These are phyloP conservation scores for Stomatorhinus ivindoensis DNA, from an alignment of 2,113 vertebrate species.

Conservation along the genomic window DNA sequence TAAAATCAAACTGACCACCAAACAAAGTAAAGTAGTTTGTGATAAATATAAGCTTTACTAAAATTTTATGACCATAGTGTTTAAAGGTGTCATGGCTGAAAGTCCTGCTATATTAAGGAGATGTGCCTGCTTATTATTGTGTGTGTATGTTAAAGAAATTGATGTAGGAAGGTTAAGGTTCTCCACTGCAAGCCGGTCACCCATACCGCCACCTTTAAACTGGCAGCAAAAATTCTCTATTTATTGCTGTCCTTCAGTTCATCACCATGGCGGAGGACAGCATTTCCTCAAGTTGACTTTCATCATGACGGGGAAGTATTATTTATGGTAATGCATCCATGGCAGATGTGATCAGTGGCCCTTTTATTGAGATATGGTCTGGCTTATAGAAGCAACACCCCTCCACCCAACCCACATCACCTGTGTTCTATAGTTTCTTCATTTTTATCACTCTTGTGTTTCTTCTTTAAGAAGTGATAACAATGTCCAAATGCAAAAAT, in stretches of 20 bases:
- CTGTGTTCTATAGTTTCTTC: not conserved
- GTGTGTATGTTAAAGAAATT: not conserved
- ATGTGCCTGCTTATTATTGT: not conserved
- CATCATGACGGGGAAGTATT: constrained; percentile 1
- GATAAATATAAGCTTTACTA: not conserved
- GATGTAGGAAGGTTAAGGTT: not conserved
- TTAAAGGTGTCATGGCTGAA: not conserved
- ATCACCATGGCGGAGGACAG: not conserved
- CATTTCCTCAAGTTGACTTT: constrained; percentile 11
- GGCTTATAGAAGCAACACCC: not conserved
- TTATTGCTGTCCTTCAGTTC: not conserved
- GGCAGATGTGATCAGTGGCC: not conserved
- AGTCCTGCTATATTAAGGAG: not conserved
- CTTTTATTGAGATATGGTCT: constrained; percentile 4
- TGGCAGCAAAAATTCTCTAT: not conserved
- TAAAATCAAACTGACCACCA: not conserved
- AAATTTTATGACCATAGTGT: not conserved
- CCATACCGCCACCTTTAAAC: not conserved
- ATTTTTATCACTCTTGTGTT: not conserved
- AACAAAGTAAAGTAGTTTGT: not conserved
- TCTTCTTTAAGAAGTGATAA: not conserved
- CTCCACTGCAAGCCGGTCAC: not conserved
- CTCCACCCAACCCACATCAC: too few relatives aligned
- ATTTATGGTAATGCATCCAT: constrained; percentile 17
- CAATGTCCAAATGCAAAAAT: not conserved